Conservation (phyloP, 2,797 vertebrate genomes). For the Loriculus beryllinus region DNA sequence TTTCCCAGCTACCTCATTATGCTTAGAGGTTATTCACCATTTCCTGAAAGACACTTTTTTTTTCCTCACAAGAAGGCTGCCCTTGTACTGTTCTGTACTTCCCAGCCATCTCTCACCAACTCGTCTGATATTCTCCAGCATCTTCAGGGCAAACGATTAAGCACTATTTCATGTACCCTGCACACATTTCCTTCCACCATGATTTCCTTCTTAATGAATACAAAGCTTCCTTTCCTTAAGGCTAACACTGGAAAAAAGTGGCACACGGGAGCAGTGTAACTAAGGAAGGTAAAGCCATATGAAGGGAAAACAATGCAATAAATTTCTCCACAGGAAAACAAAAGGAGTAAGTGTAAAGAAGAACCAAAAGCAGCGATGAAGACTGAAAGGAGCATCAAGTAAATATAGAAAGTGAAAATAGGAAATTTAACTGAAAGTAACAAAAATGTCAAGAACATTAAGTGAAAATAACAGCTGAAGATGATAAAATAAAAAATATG, state of each 20-base stretch:
- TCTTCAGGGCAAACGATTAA: background rate
- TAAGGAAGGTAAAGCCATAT: background rate
- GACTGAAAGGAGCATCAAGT: background rate
- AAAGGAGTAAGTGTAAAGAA: background rate
- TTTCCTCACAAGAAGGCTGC: background rate
- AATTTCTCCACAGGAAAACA: background rate
- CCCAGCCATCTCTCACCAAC: background rate
- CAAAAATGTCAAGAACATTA: background rate
- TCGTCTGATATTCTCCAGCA: background rate
- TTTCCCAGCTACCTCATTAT: background rate
- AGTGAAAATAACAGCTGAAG: background rate
- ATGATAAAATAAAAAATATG: background rate
- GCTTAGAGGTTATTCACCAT: conserved; percentile 21
- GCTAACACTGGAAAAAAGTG: background rate
- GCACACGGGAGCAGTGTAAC: background rate
- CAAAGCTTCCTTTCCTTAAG: background rate
- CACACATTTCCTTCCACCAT: conserved; percentile 11
- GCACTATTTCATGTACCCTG: background rate
- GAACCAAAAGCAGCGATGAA: background rate
- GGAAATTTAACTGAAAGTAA: background rate
- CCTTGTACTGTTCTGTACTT: background rate
- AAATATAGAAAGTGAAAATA: background rate
- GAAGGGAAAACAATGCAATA: background rate
- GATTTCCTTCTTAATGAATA: background rate
- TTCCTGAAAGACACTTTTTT: conserved; percentile 14